Evolutionary conservation across 1,140 invertebrate genomes (phyloP).

Genomic region (fruit fly (Drosophila melanogaster)): DNA sequence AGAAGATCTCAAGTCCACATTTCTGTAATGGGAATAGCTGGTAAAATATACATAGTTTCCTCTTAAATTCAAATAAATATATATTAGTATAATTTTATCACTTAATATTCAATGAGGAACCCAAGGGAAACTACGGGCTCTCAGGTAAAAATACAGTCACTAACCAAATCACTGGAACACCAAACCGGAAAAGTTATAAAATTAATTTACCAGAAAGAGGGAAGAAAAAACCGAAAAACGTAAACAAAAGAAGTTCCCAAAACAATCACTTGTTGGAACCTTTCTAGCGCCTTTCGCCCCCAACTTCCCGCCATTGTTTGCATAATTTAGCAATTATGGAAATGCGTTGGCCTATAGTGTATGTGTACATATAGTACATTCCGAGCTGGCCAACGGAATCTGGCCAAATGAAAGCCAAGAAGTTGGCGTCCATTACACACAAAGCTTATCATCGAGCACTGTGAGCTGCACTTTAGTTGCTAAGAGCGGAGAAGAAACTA

Average conservation of each 20-base stretch:
- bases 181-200: slow-evolving; percentile 47
- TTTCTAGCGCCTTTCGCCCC: slow-evolving; percentile 34
- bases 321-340: slow-evolving; percentile 83
- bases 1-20: background rate
- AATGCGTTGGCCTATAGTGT: slow-evolving; percentile 51
- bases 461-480: slow-evolving; percentile 62
- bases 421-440: slow-evolving; percentile 63
- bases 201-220: slow-evolving; percentile 76
- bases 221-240: slow-evolving; percentile 61
- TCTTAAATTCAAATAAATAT: background rate
- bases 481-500: slow-evolving; percentile 54
- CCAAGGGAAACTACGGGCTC: background rate
- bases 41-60: too few relatives aligned
- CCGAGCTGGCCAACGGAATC: slow-evolving; percentile 25
- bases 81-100: background rate
- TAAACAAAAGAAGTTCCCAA: slow-evolving; percentile 62
- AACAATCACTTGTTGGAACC: slow-evolving; percentile 64
- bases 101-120: background rate
- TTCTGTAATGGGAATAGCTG: too few relatives aligned
- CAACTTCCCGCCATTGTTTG: slow-evolving; percentile 27
- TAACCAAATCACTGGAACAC: slow-evolving; percentile 21
- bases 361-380: background rate
- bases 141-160: slow-evolving; percentile 1
- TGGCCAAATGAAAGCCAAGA: slow-evolving; percentile 36
- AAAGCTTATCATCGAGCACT: slow-evolving; percentile 53